Percentiles rank a stretch among this genome's conserved stretches.
Conservation (phyloP, 2,797 vertebrate genomes). For the Coranthus polyacanthus region DNA sequence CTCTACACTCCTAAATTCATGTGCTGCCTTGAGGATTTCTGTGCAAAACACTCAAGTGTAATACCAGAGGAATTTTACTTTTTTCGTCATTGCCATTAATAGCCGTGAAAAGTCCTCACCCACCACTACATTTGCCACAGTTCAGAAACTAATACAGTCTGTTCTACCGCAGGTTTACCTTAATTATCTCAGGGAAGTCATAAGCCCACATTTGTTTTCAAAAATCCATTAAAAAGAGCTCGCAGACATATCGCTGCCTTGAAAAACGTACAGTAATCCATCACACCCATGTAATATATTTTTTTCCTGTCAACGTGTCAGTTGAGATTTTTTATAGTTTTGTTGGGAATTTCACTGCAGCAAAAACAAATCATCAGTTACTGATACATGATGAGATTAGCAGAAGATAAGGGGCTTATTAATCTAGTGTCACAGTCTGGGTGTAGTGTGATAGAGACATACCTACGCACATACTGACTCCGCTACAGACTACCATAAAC, state of each 20-base stretch:
- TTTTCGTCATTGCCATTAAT: slow-evolving; percentile 18
- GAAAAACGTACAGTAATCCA: slow-evolving; percentile 49
- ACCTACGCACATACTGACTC: not conserved
- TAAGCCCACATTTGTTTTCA: slow-evolving; percentile 63
- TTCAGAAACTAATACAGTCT: slow-evolving; percentile 36
- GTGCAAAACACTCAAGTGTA: slow-evolving; percentile 5
- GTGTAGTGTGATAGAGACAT: slow-evolving; percentile 21
- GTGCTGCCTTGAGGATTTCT: not conserved
- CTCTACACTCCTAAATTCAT: not conserved
- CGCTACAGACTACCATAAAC: slow-evolving; percentile 20
- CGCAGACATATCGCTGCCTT: slow-evolving; percentile 43
- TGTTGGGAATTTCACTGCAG: slow-evolving; percentile 11
- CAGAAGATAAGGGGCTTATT: slow-evolving; percentile 44
- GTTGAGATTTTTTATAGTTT: slow-evolving; percentile 11
- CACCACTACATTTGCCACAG: slow-evolving; percentile 11
- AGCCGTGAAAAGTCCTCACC: slow-evolving; percentile 12
- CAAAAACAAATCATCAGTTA: slow-evolving; percentile 43
- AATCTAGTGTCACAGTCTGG: slow-evolving; percentile 44
- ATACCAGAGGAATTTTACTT: not conserved
- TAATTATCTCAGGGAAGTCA: slow-evolving; percentile 55
- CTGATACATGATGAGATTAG: slow-evolving; percentile 48
- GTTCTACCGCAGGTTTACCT: slow-evolving; percentile 47
- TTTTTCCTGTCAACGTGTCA: slow-evolving; percentile 41
- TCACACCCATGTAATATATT: slow-evolving; percentile 46
- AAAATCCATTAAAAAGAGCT: slow-evolving; percentile 67